Base-by-base conservation (phyloP, 2,797 vertebrate species). In the Pyrocephalus nanus region DNA sequence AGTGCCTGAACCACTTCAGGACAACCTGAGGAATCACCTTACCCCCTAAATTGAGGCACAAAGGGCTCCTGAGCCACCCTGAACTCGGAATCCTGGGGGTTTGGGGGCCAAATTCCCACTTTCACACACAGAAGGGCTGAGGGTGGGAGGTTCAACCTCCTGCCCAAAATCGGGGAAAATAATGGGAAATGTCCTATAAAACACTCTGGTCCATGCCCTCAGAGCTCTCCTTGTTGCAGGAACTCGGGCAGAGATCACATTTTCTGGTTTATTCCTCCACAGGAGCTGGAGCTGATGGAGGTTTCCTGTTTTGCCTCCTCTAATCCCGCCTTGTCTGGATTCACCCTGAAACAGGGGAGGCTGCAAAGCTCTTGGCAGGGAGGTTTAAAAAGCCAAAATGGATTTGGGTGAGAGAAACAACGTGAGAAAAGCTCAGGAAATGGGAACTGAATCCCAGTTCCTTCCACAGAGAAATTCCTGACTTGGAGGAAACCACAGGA, bases 1-100 rank as follows among this genome's bases (percentile, higher is more conserved):
- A 65, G 53, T 84, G 70, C 62, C 86, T 90, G 55, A 12, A 48
- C 42, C 93, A 79, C 90, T 91, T 60, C 57, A 82, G 85, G 91
- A 69, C 86, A 94, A 78, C 69, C 86, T 74, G 79, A 38, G 67
- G 29, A 70, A 93, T 65, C 64, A 94, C 71, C 90, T 75, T 66
- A 93, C 76, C 85, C 90, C 67, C 84, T 93, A 91, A 96, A 55
- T 50, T 8, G 54, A 86, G 25, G 65, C 61, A 81, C 69, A 47
- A 51, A 66, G 86, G 61, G 69, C 42, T 78, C 75, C 67, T 92
- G 82, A 95, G 91, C 48, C 40, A 78, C 40, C 67, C 85, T 95
- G 47, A 36, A 30, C 11, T 47, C n/a, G 8, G 42, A 29, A 23
- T 47, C 6, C 51, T 25, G 42, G 8, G 25, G 22, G 9, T 36